Evolutionary conservation across 2,888 invertebrate species (phyloP), one percentile per base, ranked within the genome.

Genomic region (Parnassius apollo): DNA sequence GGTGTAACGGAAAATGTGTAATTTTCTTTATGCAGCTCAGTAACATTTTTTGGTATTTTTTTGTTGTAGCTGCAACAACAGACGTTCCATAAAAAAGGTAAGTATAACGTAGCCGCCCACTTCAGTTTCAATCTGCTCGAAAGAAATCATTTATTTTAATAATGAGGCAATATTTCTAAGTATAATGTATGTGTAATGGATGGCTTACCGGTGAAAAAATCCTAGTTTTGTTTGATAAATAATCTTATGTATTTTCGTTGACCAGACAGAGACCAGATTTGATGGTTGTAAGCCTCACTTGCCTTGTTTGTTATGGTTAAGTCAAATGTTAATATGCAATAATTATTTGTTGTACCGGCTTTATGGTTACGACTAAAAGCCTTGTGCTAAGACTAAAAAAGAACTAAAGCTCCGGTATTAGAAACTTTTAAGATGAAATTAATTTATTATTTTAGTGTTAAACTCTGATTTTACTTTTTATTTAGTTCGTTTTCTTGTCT

Each of bases 61-160:
- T 50, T 44, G 45, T 60, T 44, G 10, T 11, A 35, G 46, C 22
- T 25, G 50, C 25, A 46, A 54, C 42, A 54, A 18, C 12, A 22
- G 51, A 59, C 49, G 13, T 59, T 51, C 42, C 42, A 67, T 64
- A 65, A 61, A 64, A 65, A 75, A 86, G 90, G 89, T 90, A 81
- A 82, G 86, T 81, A 71, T 71, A 73, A 71, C 72, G 72, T 75
- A 82, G 81, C 87, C 85, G 85, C 88, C 86, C 85, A 86, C 83
- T 76, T 75, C 73, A 68, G 65, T 73, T 75, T 72, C 84, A 85
- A 81, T 80, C 88, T 88, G 89, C 76, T 85, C 76, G 77, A 70
- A 82, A 84, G 82, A 83, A 73, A 64, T 77, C 71, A 78, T 80
- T 77, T 77, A 75, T 76, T 74, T 69, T 66, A 66, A 48, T 69